Conservation (phyloP, 2,797 vertebrate species). For the Labeo calbasu region DNA sequence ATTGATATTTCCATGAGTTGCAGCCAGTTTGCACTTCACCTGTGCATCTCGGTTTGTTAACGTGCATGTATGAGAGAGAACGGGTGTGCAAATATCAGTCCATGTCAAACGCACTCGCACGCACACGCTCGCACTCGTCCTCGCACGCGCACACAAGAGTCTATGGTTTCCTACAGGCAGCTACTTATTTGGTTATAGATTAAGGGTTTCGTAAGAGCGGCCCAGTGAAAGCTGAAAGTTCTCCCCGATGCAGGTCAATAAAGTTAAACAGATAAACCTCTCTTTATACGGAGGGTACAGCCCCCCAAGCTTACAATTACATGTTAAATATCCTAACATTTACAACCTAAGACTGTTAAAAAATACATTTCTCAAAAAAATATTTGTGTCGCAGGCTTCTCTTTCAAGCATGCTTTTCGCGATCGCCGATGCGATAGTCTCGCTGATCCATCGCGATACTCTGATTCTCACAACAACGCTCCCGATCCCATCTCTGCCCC, state of each 20-base stretch:
- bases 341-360: constrained; percentile 98
- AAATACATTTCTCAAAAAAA: constrained; percentile 99
- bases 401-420: constrained; percentile 88
- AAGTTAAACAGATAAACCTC: constrained; percentile 93
- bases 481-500: constrained; percentile 40
- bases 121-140: constrained; percentile 13
- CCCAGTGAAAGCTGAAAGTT: constrained; percentile 86
- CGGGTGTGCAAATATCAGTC: constrained; percentile 78
- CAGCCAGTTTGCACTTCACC: constrained; percentile 84
- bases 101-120: constrained; percentile 45
- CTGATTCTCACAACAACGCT: constrained; percentile 26
- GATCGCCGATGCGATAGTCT: constrained; percentile 57
- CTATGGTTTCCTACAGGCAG: constrained; percentile 95
- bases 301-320: constrained; percentile 82
- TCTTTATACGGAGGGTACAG: constrained; percentile 90
- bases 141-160: constrained; percentile 53
- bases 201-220: constrained; percentile 86
- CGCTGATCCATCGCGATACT: constrained; percentile 57
- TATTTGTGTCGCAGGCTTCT: constrained; percentile 94
- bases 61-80: constrained; percentile 73
- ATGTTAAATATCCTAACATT: constrained; percentile 98
- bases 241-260: constrained; percentile 81
- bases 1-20: constrained; percentile 86
- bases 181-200: constrained; percentile 98
- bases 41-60: constrained; percentile 77